phyloP scores from a whole-genome alignment of 2,888 invertebrate species.

The Cordilura impudica region DNA sequence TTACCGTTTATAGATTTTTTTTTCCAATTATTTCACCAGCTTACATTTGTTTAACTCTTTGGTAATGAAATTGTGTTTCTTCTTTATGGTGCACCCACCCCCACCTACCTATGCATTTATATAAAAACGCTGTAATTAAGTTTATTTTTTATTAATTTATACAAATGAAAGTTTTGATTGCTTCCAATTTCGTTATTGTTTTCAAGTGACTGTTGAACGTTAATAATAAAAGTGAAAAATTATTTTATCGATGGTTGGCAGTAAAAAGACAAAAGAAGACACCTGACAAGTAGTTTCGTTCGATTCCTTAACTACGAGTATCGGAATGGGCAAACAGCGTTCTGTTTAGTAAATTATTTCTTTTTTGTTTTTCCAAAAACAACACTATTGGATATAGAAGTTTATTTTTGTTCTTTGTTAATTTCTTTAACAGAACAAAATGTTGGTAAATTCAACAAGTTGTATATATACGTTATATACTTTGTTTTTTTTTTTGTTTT shows the following conservation, averaged over 20 bases:
- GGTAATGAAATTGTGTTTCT: neutral
- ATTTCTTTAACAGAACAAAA: neutral
- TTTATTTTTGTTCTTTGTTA: neutral
- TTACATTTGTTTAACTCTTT: no score
- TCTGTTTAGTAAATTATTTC: no score
- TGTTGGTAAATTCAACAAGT: neutral
- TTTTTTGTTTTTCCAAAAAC: neutral
- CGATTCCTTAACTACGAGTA: no score
- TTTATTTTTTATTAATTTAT: neutral
- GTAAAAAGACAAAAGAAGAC: neutral
- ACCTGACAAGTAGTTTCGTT: no score
- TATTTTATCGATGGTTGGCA: neutral
- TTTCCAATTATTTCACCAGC: no score
- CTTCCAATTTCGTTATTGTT: slow-evolving; percentile 42
- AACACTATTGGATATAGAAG: no score
- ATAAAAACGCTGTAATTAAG: neutral
- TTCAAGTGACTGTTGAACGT: slow-evolving; percentile 54
- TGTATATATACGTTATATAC: no score
- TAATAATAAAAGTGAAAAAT: slow-evolving; percentile 50
- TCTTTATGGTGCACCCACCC: no score
- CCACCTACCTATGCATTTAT: no score
- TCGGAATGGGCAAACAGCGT: no score
- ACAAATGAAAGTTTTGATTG: slow-evolving; percentile 46
- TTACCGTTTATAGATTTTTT: no score
- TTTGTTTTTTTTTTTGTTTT: neutral